Evolutionary conservation across 1,140 invertebrate genomes (phyloP), one percentile per base, ranked within the genome.

Genomic region (Sarcophaga peregrina): DNA sequence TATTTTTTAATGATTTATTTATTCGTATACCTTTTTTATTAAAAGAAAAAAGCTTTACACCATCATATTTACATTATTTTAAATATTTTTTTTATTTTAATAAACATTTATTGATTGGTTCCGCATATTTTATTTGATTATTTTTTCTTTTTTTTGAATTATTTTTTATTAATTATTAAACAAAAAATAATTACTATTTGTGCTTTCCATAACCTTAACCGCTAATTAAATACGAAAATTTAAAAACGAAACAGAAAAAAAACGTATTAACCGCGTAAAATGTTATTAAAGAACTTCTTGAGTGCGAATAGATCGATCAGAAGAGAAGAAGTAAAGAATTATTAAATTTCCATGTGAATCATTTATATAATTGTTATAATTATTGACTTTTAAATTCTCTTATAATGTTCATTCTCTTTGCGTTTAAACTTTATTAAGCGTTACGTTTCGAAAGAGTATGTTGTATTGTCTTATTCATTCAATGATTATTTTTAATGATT

Each of bases 321-420:
- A 52, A 52, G 13, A 52, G 13, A 52, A 52, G 9, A 52, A 37
- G 25, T 37, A 1, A 37, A 37, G 25, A 37, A 37, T 37, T 37
- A 37, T 37, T 37, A 52, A 68, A 68, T 20, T 8, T 10, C 17
- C 62, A 68, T 68, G 62, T 68, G 62, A 68, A 68, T 68, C 62
- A 68, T 68, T 20, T 68, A 68, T 20, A 68, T 58, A 58, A 58
- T 58, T n/a, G n/a, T 58, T 58, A 58, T 58, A n/a, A 58, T 58
- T 15, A n/a, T 58, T 7, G 15, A 58, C n/a, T 37, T 37, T 37
- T 37, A 37, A 37, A 37, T 37, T 37, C 25, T 37, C 25, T 37
- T 37, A 37, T 37, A 37, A 37, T 37, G 4, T 37, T 2, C 4
- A 37, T 37, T 37, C 25, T 37, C 25, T 37, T 37, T 37, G 1